Evolutionary conservation across 2,888 invertebrate genomes (phyloP).

Genomic region (Cephus pygmeus): DNA sequence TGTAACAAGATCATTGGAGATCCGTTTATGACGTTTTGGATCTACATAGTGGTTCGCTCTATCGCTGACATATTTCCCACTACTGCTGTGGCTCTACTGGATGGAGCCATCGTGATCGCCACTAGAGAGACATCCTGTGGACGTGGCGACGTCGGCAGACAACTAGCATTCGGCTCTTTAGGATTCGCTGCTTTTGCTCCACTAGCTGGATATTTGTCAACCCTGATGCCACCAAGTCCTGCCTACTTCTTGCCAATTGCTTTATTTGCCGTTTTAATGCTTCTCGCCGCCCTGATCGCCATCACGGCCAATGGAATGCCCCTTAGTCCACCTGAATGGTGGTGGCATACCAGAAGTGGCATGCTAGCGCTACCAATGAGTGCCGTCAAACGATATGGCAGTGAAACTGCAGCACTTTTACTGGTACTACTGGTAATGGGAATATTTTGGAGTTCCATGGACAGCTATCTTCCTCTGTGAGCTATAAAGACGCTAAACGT

Average conservation of each 20-base stretch:
- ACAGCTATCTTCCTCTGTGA: constrained; percentile 81
- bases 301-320: constrained; percentile 73
- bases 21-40: constrained; percentile 76
- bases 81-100: constrained; percentile 76
- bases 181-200: constrained; percentile 80
- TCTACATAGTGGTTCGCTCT: constrained; percentile 76
- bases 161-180: constrained; percentile 80
- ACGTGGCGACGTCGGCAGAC: constrained; percentile 82
- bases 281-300: constrained; percentile 64
- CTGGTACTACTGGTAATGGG: constrained; percentile 79
- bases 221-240: constrained; percentile 35
- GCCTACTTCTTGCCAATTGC: constrained; percentile 71
- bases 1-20: constrained; percentile 74
- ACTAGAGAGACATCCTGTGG: constrained; percentile 84
- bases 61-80: constrained; percentile 83
- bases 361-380: constrained; percentile 84
- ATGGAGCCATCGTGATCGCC: constrained; percentile 83
- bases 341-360: constrained; percentile 86
- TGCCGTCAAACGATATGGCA: constrained; percentile 78
- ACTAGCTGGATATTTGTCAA: constrained; percentile 64
- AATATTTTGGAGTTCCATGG: constrained; percentile 83
- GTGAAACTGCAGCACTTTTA: constrained; percentile 78
- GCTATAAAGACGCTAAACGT: constrained; percentile 37
- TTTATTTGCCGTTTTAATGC: constrained; percentile 69
- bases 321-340: constrained; percentile 85